A percentile compares a stretch with the other conserved stretches of the same genome.
phyloP scores from a whole-genome alignment of 2,113 vertebrate species.

The Crotalus tigris region DNA sequence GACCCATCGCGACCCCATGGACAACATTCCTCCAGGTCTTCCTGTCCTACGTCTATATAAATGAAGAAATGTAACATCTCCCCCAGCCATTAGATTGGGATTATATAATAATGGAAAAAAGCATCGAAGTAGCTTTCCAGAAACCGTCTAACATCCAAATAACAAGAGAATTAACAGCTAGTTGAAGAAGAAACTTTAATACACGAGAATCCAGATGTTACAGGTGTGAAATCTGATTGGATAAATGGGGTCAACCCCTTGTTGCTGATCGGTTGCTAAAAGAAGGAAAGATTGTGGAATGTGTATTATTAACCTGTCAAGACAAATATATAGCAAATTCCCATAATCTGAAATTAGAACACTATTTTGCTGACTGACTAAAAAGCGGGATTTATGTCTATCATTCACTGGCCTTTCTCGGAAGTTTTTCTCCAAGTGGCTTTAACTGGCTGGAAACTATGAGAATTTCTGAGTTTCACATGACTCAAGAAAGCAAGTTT shows the following conservation, averaged over 20 bases:
- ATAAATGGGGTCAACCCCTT: no score
- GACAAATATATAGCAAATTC: background rate
- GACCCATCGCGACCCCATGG: no score
- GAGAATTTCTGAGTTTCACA: background rate
- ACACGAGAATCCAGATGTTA: background rate
- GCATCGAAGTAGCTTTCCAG: background rate
- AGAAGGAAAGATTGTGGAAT: background rate
- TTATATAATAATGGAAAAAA: background rate
- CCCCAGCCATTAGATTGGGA: background rate
- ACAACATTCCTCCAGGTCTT: no score
- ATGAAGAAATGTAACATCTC: background rate
- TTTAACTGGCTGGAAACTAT: background rate
- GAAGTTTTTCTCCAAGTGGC: background rate
- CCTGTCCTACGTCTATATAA: background rate
- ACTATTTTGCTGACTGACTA: background rate
- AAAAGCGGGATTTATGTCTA: background rate
- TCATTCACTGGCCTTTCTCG: background rate
- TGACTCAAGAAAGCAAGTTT: background rate
- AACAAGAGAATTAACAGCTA: background rate
- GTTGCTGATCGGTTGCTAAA: background rate
- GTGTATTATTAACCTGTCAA: background rate
- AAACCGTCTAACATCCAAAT: background rate
- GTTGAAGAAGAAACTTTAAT: background rate
- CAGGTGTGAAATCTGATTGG: background rate
- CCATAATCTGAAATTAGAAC: background rate